Evolutionary conservation across 2,113 vertebrate species (phyloP).

Genomic region (Stegostoma tigrinum): DNA sequence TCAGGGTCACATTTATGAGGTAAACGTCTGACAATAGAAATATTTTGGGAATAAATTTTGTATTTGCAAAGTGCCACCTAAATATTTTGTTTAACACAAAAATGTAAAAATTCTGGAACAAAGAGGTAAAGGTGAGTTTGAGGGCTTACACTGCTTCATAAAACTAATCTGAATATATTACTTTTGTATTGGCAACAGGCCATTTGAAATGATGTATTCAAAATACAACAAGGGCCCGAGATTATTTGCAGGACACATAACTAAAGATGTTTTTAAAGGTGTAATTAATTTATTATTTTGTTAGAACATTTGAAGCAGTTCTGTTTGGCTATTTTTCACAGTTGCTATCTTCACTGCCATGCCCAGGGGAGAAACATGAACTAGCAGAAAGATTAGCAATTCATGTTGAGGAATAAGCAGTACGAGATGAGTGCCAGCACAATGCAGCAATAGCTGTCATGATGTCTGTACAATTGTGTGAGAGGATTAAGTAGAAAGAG

Average conservation of each 20-base stretch:
- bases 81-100: neutral
- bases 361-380: neutral
- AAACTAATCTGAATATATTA: neutral
- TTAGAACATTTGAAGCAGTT: neutral
- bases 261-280: neutral
- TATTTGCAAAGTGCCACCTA: neutral
- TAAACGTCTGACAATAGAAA: neutral
- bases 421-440: neutral
- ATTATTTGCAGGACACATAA: neutral
- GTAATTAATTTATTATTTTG: neutral
- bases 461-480: neutral
- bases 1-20: neutral
- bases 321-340: neutral
- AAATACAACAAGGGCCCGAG: neutral
- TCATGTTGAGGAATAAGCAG: neutral
- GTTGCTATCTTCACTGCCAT: neutral
- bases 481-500: neutral
- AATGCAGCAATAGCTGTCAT: neutral
- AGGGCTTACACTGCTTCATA: neutral
- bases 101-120: neutral
- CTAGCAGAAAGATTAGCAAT: neutral
- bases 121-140: neutral
- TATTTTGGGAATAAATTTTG: neutral
- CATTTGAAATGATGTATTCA: too few species aligned
- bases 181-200: neutral